Evolutionary conservation across 2,113 vertebrate species (phyloP).

Genomic region (Pungitius pungitius): DNA sequence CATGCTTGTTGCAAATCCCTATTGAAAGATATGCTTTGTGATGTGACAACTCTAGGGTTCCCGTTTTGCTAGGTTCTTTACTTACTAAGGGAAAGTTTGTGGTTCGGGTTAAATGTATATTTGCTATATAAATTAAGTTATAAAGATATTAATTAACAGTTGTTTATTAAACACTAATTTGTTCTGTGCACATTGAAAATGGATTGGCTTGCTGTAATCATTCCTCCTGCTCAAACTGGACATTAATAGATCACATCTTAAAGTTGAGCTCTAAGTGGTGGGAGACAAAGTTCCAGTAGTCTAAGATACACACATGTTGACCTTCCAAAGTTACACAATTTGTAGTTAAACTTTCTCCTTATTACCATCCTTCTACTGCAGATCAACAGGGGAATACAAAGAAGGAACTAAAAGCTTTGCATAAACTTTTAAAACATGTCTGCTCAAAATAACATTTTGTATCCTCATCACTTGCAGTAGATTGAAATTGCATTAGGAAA

Average conservation of each 20-base stretch:
- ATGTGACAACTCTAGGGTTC: background rate
- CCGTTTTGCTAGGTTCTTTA: background rate
- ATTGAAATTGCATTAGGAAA: background rate
- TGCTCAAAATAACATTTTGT: background rate
- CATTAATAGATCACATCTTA: background rate
- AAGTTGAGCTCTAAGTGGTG: background rate
- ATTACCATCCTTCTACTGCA: background rate
- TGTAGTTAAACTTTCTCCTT: background rate
- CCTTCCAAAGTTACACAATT: background rate
- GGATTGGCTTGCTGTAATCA: background rate
- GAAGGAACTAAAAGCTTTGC: background rate
- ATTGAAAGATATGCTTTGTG: background rate
- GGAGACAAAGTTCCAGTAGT: background rate
- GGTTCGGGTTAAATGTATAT: background rate
- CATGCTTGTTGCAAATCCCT: background rate
- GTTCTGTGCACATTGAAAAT: background rate
- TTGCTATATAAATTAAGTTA: background rate
- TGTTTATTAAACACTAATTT: background rate
- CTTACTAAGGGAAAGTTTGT: background rate
- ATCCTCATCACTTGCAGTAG: background rate
- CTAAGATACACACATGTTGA: background rate
- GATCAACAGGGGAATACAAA: background rate
- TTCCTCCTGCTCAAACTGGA: background rate
- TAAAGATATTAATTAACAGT: background rate
- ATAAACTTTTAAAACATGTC: background rate